Evolutionary conservation across 2,797 vertebrate species (phyloP), one percentile per base, ranked within the genome.

Genomic region (Acipenser transmontanus): DNA sequence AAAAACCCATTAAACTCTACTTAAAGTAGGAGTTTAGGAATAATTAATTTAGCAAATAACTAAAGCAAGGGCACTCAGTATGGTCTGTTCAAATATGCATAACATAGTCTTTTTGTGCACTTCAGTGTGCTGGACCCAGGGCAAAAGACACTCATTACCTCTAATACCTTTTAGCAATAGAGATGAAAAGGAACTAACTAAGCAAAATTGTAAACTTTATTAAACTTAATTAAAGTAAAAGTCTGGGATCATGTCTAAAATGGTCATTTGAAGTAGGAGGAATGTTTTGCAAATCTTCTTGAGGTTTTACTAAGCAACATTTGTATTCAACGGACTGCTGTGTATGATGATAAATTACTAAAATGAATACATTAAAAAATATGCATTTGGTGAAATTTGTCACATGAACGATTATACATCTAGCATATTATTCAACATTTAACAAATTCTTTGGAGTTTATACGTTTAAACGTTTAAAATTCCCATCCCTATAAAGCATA

Each of bases 201-300:
- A 82, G 71, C 71, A 82, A 73, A 75, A 67, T 78, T 70, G 80
- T 87, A 87, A 91, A 90, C 76, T 87, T 88, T 79, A 89, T 91
- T 86, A 91, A 84, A 80, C 75, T 89, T 91, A 84, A 90, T 90
- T 90, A 92, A 84, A 90, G 84, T 90, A 86, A 86, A 88, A 78
- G 80, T 88, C 83, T 70, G 65, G 77, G 80, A 74, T 86, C 72
- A 51, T 66, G 76, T 82, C 78, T 77, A 76, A 84, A 89, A 81
- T 79, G 81, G 86, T 84, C 88, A 89, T 83, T 81, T 69, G 85
- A 82, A 76, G 67, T 64, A 66, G 80, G 78, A 65, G 78, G 82
- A 76, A 52, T 65, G 74, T 74, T 79, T 69, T 70, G 77, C 79
- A 87, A 85, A 87, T 85, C 78, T 88, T 87, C 84, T 88, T 85